Evolutionary conservation across 2,797 vertebrate genomes (phyloP).

Genomic region (Neosilurus mollespiculum): DNA sequence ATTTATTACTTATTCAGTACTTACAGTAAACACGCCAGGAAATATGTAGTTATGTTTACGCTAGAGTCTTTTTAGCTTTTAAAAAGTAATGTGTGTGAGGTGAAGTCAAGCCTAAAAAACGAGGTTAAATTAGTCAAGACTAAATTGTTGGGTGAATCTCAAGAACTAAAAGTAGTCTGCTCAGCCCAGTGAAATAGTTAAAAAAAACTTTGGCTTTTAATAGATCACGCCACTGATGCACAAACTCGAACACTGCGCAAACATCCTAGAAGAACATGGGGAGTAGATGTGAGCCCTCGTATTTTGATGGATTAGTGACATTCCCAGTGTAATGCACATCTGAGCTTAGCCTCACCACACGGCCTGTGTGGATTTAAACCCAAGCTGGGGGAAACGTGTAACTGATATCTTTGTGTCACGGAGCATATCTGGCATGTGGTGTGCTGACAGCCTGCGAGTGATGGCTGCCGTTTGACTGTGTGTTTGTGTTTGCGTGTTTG

Average conservation of each 20-base stretch:
- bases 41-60: not conserved
- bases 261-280: constrained; percentile 51
- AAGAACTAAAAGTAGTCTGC: not conserved
- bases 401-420: constrained; percentile 68
- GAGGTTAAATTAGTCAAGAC: not conserved
- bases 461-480: constrained; percentile 51
- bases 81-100: not conserved
- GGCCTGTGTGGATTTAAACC: constrained; percentile 64
- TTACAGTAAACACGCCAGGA: not conserved
- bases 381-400: constrained; percentile 60
- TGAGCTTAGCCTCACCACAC: constrained; percentile 55
- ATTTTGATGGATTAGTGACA: constrained; percentile 77
- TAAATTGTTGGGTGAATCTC: not conserved
- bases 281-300: constrained; percentile 53
- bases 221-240: constrained; percentile 40
- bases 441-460: constrained; percentile 69
- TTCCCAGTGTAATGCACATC: constrained; percentile 71
- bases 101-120: not conserved
- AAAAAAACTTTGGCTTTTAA: constrained; percentile 39
- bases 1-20: not conserved
- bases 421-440: constrained; percentile 64
- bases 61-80: not conserved
- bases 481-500: constrained; percentile 40
- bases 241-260: constrained; percentile 40
- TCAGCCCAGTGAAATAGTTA: not conserved